phyloP scores from a whole-genome alignment of 2,888 invertebrate species.

The Stenichneumon culpator region DNA sequence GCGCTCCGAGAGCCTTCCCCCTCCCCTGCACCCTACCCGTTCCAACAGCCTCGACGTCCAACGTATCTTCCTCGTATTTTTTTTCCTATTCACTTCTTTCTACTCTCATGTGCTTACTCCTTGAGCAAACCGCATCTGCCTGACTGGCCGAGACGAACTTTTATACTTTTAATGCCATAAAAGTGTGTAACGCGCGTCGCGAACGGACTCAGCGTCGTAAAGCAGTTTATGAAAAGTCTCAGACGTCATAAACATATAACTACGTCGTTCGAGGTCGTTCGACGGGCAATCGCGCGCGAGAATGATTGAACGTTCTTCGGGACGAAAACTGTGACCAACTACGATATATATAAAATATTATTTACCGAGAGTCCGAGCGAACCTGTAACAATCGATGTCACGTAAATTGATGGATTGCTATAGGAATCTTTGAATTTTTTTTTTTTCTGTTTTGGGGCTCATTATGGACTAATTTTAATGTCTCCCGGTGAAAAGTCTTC shows the following conservation, averaged over 20 bases:
- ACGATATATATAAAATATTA: not conserved
- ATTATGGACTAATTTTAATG: not conserved
- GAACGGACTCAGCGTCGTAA: slow-evolving; percentile 37
- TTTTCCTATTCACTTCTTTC: not conserved
- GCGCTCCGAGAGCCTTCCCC: not conserved
- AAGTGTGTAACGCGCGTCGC: slow-evolving; percentile 22
- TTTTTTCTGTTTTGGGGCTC: not conserved
- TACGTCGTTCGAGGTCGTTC: not conserved
- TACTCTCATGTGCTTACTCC: slow-evolving; percentile 1
- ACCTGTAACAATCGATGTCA: not conserved
- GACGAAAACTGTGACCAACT: not conserved
- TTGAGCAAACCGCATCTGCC: slow-evolving; percentile 34
- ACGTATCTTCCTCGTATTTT: slow-evolving; percentile 17
- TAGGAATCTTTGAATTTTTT: not conserved
- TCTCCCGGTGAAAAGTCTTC: not conserved
- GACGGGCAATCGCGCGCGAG: not conserved
- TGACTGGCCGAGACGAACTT: slow-evolving; percentile 21
- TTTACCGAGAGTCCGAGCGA: not conserved
- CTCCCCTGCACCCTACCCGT: not conserved
- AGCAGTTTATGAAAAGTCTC: slow-evolving; percentile 60
- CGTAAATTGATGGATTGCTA: not conserved
- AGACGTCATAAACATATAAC: slow-evolving; percentile 51
- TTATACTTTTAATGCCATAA: slow-evolving; percentile 46
- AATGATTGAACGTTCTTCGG: not conserved
- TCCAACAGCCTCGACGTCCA: slow-evolving; percentile 1